Base-by-base conservation (phyloP, 2,888 invertebrate genomes). In the Lasioglossum leucozonium region DNA sequence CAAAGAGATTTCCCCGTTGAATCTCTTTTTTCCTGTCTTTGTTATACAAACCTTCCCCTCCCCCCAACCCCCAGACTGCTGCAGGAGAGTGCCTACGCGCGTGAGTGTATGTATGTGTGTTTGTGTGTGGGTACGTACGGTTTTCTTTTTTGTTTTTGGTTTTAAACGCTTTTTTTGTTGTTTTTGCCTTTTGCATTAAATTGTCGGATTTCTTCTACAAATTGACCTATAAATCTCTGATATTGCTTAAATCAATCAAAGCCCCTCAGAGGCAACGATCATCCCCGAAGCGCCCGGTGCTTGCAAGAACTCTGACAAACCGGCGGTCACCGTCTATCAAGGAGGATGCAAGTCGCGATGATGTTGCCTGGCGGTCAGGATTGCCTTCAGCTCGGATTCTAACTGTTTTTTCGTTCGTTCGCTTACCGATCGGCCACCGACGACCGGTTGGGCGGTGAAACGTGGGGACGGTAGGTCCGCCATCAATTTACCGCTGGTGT, bases 171-270 rank as follows among this genome's bases (percentile, higher is more conserved):
- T 76, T 79, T 72, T 44, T 77, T 82, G 87, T 83, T 69, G 81
- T 88, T 82, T 89, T 86, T 88, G 74, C 67, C 76, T 87, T 82
- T 90, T 87, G 82, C 80, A 90, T 91, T 51, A 93, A 92, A 92
- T 87, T 92, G 91, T 92, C 90, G 91, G 91, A 93, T 93, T 55
- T 93, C 89, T 84, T 91, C 91, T 94, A 94, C 90, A 93, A 94
- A 94, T 94, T 94, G 94, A 94, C 94, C 94, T 94, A 94, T 92
- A 94, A 94, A 94, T 94, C 94, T 94, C 94, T 94, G 94, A 94
- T 95, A 95, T 95, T 95, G 94, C 94, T 95, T 95, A 92, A 94
- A 94, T 93, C 92, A 93, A 94, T 93, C 90, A 93, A 93, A 94
- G 95, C 95, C 95, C 94, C 94, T 95, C 94, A 94, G 93, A 95